Conservation (phyloP, 2,888 invertebrate species). For the Lithodes maja region DNA sequence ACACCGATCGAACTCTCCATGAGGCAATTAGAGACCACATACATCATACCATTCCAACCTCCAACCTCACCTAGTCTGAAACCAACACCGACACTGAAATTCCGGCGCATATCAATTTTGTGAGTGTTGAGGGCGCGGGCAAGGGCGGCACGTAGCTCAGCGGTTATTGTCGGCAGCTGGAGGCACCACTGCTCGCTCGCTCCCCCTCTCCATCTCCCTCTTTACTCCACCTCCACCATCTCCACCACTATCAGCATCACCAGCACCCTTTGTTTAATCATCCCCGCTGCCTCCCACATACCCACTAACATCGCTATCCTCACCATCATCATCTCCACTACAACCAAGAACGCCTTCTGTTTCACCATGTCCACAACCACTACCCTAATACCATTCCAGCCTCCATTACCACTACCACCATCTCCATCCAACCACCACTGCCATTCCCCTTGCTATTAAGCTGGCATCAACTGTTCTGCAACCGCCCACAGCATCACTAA, state of each 20-base stretch:
- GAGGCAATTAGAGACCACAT: too few relatives aligned
- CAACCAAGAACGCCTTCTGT: too few relatives aligned
- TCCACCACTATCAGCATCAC: background rate
- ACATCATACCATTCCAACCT: too few relatives aligned
- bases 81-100: background rate
- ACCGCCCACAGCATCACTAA: background rate
- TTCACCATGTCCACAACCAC: too few relatives aligned
- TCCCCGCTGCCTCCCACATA: background rate
- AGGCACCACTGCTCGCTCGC: background rate
- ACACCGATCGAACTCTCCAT: too few relatives aligned
- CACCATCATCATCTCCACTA: too few relatives aligned
- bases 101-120: slow-evolving; percentile 29
- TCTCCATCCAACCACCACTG: background rate
- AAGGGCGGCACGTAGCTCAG: slow-evolving; percentile 1
- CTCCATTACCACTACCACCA: background rate
- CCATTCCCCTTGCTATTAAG: background rate
- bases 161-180: background rate
- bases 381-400: too few relatives aligned
- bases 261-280: background rate
- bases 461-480: too few relatives aligned
- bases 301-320: too few relatives aligned
- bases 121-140: slow-evolving; percentile 22
- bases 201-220: background rate
- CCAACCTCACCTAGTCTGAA: too few relatives aligned
- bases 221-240: background rate